Conservation (phyloP, 1,140 invertebrate genomes). For the Drosophila parvula region DNA sequence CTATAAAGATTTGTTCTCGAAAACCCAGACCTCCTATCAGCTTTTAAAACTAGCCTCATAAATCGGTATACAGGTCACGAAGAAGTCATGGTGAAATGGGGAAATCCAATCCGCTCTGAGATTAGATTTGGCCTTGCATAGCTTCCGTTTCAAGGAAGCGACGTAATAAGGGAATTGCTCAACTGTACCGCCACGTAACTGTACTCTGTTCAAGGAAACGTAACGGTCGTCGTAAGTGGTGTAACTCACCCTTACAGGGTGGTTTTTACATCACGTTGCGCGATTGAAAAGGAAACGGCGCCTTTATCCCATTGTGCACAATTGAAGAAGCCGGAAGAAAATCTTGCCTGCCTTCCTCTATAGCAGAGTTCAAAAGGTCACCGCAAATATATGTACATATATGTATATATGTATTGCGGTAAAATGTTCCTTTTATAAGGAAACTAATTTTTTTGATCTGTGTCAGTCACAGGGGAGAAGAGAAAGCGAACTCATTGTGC, state of each 20-base stretch:
- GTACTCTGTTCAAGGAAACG: conserved; percentile 13
- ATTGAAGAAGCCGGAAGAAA: conserved; percentile 44
- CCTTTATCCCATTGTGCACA: conserved; percentile 38
- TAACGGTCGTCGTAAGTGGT: conserved; percentile 21
- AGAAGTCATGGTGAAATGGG: not conserved
- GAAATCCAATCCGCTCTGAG: not conserved
- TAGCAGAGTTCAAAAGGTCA: conserved; percentile 54
- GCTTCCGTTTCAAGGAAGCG: conserved; percentile 5
- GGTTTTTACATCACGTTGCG: conserved; percentile 31
- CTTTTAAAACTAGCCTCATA: not conserved
- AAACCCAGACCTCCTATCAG: not conserved
- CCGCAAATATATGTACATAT: conserved; percentile 5
- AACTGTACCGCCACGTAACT: conserved; percentile 19
- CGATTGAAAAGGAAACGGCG: conserved; percentile 2
- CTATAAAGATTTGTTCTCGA: not conserved
- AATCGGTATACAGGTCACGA: conserved; percentile 8
- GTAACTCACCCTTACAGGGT: conserved; percentile 42
- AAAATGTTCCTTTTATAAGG: conserved; percentile 4
- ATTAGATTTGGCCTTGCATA: conserved; percentile 18
- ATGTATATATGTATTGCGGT: not conserved
- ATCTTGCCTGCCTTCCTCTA: conserved; percentile 7
- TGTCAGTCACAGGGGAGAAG: conserved; percentile 11
- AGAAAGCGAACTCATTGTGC: conserved; percentile 58
- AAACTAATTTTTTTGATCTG: conserved; percentile 31
- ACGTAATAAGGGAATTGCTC: conserved; percentile 7